Base-by-base conservation (phyloP, 2,113 vertebrate genomes). In the Anthoscopus minutus region DNA sequence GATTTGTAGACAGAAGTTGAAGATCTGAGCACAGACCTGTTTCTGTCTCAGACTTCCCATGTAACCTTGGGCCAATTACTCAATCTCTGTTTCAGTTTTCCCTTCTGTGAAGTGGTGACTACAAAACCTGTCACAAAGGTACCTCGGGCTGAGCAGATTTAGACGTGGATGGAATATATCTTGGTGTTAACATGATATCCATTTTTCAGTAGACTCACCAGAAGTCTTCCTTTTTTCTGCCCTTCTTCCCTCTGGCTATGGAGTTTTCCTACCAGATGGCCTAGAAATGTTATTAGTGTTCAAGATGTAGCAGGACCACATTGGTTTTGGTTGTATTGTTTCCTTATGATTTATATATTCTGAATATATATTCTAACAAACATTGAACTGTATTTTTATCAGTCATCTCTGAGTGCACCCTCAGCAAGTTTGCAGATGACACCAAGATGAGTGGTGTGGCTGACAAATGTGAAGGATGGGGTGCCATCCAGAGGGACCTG, bases 41-140 rank as follows among this genome's bases (percentile, higher is more conserved):
- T 95, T 70, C 87, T 83, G 58, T 45, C 38, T 86, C 64, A 67
- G 74, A 88, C 24, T 73, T 91, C 27, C 27, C 0, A 0, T 2
- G 3, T 85, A 88, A 94, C 62, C 89, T 70, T 81, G 57, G 84
- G 89, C 73, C 66, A 85, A 71, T 93, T 89, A 64, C 40, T 48
- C 65, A 76, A 78, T 54, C 71, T 85, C 62, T 73, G 33, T 70
- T 87, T 89, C 65, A 45, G n/a, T 70, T 85, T 72, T 89, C 44
- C 30, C 58, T 72, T 48, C 54, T 88, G 8, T 82, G 58, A 80
- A 91, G 66, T 40, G 47, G 21, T 6, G 6, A 62, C 50, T 88
- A 51, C 62, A 85, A 40, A 84, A 89, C 31, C 89, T 89, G 73
- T 79, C 54, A 70, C 21, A 13, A 45, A 72, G 7, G 31, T 31